Percentiles rank a stretch among this genome's conserved stretches.
Conservation (phyloP, 1,140 invertebrate species). For the Saccostrea echinata region DNA sequence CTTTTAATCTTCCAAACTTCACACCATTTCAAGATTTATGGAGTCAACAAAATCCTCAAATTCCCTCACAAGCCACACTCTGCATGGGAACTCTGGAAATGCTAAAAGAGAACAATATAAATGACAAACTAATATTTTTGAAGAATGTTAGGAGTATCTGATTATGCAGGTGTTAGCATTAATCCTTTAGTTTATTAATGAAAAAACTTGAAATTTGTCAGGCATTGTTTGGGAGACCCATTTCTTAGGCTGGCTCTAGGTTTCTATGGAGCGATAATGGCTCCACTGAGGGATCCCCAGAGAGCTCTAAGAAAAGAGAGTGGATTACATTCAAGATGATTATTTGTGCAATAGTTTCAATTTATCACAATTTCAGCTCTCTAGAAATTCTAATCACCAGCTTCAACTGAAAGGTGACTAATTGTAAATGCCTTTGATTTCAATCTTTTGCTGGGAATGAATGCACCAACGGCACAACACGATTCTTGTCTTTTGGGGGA, state of each 20-base stretch:
- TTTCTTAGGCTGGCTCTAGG: not conserved
- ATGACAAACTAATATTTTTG: not conserved
- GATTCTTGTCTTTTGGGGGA: not conserved
- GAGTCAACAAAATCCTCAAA: conserved; percentile 19
- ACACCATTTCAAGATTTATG: conserved; percentile 34
- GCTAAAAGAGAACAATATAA: not conserved
- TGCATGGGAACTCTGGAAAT: not conserved
- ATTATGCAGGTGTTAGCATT: conserved; percentile 9
- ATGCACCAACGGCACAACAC: not conserved
- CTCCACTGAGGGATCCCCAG: not conserved
- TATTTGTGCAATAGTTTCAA: conserved; percentile 29
- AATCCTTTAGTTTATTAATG: conserved; percentile 22
- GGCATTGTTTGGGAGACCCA: not conserved
- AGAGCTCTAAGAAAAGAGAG: conserved; percentile 10
- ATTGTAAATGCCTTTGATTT: conserved; percentile 26
- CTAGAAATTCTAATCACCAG: conserved; percentile 10
- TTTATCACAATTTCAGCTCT: conserved; percentile 32
- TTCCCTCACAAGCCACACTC: not conserved
- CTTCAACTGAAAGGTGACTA: conserved; percentile 3
- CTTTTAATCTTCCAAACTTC: conserved; percentile 35
- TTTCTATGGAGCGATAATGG: not conserved
- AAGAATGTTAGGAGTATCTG: conserved; percentile 2
- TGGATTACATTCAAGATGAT: conserved; percentile 23
- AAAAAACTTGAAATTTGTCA: conserved; percentile 29
- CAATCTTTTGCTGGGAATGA: not conserved